phyloP scores from a whole-genome alignment of 2,797 vertebrate genomes.

The Rhinophrynus dorsalis region DNA sequence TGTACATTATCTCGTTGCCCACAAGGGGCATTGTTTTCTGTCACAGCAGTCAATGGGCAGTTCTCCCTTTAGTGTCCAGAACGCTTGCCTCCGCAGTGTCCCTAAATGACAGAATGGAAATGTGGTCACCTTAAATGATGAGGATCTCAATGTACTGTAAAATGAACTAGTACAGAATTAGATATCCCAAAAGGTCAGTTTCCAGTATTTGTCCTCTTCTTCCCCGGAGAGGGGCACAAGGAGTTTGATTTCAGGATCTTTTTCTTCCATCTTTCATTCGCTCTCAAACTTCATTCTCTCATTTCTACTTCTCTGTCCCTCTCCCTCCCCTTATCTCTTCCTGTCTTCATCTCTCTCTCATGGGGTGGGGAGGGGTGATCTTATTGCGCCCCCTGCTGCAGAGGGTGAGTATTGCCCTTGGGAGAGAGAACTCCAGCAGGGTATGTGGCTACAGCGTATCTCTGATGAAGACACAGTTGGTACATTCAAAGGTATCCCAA shows the following conservation, averaged over 20 bases:
- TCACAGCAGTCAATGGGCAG: no score
- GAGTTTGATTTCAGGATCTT: slow-evolving; percentile 1
- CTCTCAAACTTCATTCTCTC: slow-evolving; percentile 51
- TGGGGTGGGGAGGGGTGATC: slow-evolving; percentile 56
- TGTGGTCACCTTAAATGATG: no score
- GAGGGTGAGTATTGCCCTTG: slow-evolving; percentile 94
- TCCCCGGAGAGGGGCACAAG: background rate
- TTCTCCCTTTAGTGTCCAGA: no score
- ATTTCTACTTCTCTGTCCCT: slow-evolving; percentile 60
- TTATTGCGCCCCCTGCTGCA: slow-evolving; percentile 84
- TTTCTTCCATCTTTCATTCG: slow-evolving; percentile 8
- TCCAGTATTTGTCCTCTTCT: background rate
- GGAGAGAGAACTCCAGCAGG: slow-evolving; percentile 89
- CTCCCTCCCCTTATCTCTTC: slow-evolving; percentile 44
- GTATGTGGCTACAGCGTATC: slow-evolving; percentile 85
- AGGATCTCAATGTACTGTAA: no score
- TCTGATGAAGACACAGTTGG: slow-evolving; percentile 87
- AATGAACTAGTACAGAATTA: no score
- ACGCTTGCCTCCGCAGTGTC: no score
- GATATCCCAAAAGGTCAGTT: no score
- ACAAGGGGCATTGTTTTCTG: no score
- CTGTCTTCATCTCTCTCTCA: slow-evolving; percentile 34
- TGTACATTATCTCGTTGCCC: no score
- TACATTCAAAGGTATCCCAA: slow-evolving; percentile 88
- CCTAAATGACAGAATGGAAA: no score